phyloP scores from a whole-genome alignment of 2,113 vertebrate species.

The Hemichromis elongatus region DNA sequence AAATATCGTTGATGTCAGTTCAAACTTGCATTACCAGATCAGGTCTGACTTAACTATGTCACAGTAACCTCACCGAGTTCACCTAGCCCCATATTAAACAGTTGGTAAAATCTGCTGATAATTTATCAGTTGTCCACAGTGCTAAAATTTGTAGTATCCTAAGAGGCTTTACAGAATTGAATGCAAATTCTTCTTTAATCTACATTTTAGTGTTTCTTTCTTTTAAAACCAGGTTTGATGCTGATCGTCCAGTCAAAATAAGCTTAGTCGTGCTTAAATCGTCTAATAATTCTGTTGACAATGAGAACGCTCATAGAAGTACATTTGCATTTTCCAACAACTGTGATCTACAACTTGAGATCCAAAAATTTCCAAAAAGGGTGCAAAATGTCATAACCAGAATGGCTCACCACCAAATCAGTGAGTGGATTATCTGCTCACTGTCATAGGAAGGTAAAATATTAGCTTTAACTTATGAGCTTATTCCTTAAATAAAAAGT shows the following conservation, averaged over 20 bases:
- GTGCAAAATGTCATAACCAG: background rate
- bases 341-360: background rate
- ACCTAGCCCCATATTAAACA: background rate
- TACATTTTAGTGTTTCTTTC: background rate
- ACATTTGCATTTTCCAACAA: background rate
- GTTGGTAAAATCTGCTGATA: background rate
- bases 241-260: background rate
- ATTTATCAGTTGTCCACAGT: background rate
- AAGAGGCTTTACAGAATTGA: background rate
- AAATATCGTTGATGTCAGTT: slow-evolving; percentile 8
- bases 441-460: background rate
- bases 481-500: background rate
- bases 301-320: background rate
- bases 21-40: background rate
- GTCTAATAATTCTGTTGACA: accelerated
- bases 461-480: background rate
- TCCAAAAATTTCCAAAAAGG: background rate
- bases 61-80: background rate
- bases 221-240: background rate
- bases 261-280: background rate
- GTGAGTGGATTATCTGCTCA: background rate
- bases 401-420: background rate
- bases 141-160: background rate
- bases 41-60: slow-evolving; percentile 7
- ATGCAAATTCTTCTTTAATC: background rate